phyloP scores from a whole-genome alignment of 2,888 invertebrate genomes.

The Eupithecia abbreviata region DNA sequence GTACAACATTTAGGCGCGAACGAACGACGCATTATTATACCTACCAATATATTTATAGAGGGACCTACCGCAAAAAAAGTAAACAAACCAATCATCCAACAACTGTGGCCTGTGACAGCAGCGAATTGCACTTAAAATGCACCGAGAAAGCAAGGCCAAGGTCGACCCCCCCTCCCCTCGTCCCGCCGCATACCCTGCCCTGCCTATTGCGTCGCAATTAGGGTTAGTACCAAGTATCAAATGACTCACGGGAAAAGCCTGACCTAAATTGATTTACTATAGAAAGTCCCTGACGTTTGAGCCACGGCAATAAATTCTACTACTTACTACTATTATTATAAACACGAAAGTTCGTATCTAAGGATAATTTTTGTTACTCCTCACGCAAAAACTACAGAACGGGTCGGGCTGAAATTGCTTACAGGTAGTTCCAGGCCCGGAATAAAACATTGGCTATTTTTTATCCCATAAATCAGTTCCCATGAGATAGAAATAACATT shows the following conservation, averaged over 20 bases:
- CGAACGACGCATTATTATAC: too few relatives aligned
- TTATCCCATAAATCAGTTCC: too few relatives aligned
- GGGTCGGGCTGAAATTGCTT: too few relatives aligned
- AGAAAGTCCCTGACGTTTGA: neutral
- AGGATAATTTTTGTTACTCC: too few relatives aligned
- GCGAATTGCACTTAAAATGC: neutral
- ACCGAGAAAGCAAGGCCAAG: conserved; percentile 10
- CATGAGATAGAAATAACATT: too few relatives aligned
- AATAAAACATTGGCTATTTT: too few relatives aligned
- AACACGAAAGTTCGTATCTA: too few relatives aligned
- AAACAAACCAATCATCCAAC: neutral
- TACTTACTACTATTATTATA: too few relatives aligned
- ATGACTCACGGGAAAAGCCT: neutral
- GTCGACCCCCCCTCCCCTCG: neutral
- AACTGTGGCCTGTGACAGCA: neutral
- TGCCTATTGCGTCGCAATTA: neutral
- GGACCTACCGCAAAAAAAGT: neutral
- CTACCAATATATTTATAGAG: too few relatives aligned
- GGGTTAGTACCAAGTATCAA: neutral
- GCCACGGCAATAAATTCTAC: neutral
- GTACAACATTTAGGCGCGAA: too few relatives aligned
- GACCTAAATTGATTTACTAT: neutral
- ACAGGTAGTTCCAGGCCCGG: too few relatives aligned
- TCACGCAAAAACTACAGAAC: too few relatives aligned
- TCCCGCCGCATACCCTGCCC: neutral